Evolutionary conservation across 2,888 invertebrate genomes (phyloP).

Genomic region (Eretmocerus hayati): DNA sequence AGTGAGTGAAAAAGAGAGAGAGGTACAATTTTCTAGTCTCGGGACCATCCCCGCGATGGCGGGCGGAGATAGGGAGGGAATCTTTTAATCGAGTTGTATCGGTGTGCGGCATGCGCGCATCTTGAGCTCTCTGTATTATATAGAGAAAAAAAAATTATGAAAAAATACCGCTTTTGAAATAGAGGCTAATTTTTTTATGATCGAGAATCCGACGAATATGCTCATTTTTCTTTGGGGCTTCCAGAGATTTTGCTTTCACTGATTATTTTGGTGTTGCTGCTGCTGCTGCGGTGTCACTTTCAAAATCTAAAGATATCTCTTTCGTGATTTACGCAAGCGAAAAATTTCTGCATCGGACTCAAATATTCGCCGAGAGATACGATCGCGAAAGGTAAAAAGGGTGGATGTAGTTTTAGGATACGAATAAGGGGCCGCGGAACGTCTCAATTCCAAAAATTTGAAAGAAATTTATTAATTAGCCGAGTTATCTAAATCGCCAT

Average conservation of each 20-base stretch:
- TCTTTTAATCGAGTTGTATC: constrained; percentile 16
- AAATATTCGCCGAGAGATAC: background rate
- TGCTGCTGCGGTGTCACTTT: constrained; percentile 9
- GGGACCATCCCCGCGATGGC: no score
- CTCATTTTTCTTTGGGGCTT: constrained; percentile 12
- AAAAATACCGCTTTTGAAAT: constrained; percentile 12
- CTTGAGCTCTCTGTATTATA: no score
- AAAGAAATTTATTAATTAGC: constrained; percentile 14
- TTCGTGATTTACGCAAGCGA: constrained; percentile 12
- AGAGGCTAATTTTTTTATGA: constrained; percentile 20
- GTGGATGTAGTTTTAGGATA: no score
- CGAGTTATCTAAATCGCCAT: background rate
- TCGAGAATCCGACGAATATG: constrained; percentile 8
- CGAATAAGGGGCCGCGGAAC: constrained; percentile 2
- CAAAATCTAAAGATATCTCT: constrained; percentile 9
- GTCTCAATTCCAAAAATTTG: constrained; percentile 14
- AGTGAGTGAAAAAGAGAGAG: no score
- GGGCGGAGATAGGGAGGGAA: constrained; percentile 9
- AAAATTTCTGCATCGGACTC: background rate
- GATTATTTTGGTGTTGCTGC: background rate
- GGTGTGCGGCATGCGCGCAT: background rate
- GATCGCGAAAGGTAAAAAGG: background rate
- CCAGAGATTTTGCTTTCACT: constrained; percentile 1
- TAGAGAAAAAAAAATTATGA: no score
- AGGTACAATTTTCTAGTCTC: no score